These are phyloP conservation scores for Sepiola atlantica DNA, from an alignment of 2,888 invertebrate species.

Conservation along the genomic window DNA sequence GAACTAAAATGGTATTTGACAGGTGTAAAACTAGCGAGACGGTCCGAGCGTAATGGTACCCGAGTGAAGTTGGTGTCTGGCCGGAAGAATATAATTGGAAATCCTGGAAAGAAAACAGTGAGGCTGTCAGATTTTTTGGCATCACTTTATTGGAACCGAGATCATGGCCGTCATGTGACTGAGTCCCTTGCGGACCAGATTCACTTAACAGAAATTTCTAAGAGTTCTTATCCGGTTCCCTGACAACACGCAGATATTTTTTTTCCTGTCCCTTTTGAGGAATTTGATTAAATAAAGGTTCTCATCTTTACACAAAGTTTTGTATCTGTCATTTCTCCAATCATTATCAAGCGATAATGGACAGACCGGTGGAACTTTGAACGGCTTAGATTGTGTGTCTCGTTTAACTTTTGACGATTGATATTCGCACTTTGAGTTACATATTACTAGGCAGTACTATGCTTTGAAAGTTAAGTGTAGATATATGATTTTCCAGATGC, in stretches of 20 bases:
- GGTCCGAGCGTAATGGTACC: background rate
- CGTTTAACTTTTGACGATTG: too few relatives aligned
- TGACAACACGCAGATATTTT: background rate
- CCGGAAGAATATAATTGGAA: background rate
- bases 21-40: background rate
- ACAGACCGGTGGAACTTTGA: too few relatives aligned
- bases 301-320: background rate
- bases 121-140: background rate
- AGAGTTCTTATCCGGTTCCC: background rate
- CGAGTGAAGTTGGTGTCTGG: background rate
- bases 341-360: too few relatives aligned
- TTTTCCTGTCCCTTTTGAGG: background rate
- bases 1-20: background rate
- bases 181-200: background rate
- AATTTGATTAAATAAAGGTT: background rate
- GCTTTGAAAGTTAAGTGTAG: too few relatives aligned
- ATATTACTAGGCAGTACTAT: too few relatives aligned
- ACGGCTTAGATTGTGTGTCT: too few relatives aligned
- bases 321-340: too few relatives aligned
- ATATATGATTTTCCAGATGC: too few relatives aligned
- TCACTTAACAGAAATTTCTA: background rate
- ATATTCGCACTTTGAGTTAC: too few relatives aligned
- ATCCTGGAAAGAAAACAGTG: background rate
- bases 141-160: background rate
- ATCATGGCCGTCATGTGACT: background rate